Base-by-base conservation (phyloP, 37 sponge, comb jelly and placozoan genomes). In the Chondrosia reniformis region DNA sequence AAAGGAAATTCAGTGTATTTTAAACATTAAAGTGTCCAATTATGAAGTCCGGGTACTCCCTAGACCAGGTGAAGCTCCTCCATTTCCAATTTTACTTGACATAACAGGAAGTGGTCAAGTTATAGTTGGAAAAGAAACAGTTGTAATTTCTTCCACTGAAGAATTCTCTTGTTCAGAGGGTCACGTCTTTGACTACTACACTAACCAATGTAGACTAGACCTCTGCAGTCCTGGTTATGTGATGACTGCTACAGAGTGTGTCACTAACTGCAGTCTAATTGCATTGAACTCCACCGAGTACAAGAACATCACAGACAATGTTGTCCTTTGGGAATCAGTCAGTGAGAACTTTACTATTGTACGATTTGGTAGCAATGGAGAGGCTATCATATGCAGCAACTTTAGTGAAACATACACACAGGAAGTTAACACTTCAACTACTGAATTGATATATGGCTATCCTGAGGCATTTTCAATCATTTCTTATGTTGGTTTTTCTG, bases 401-500 rank as follows among this genome's bases (percentile, higher is more conserved):
- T 69, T 73, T 32, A 56, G 59, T 37, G 44, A 55, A 32, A 73
- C 57, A 24, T 69, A 46, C 10, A 76, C 73, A 1, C n/a, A n/a
- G n/a, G n/a, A n/a, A n/a, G 46, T 64, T 9, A 86, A 67, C 19
- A 31, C 1, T 17, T 69, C 56, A 2, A 38, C 45, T 0, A 69
- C 43, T 6, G 41, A 19, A 7, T 43, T 0, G 17, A 36, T 5
- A 1, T 69, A 34, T 40, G 43, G 41, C 42, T 69, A 69, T 38
- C 72, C 72, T n/a, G 1, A 24, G 22, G 72, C 72, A 31, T 69
- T 38, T 39, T 19, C 22, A 2, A 69, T 69, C 22, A 59, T 88
- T 9, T 79, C 87, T 4, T 89, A 89, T 75, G 33, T 84, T 44
- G 87, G 87, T 4, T 69, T 81, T 24, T 74, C 81, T 33, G 15